A percentile compares a stretch with the other conserved stretches of the same genome.
These are phyloP conservation scores for Phorcus lineatus DNA, from an alignment of 2,888 invertebrate genomes.

Conservation along the genomic window DNA sequence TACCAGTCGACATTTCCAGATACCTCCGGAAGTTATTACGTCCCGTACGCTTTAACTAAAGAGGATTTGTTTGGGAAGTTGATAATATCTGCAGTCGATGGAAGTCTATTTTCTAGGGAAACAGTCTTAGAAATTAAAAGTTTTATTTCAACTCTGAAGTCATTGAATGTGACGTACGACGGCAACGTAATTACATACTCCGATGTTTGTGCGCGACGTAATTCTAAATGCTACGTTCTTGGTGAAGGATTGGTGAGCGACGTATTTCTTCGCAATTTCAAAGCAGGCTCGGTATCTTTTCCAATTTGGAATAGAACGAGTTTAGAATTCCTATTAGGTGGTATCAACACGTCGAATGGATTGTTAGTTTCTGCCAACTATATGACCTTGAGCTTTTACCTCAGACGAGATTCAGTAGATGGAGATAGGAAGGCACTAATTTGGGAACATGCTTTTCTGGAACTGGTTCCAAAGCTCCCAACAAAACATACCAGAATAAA, in stretches of 20 bases:
- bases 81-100: not conserved
- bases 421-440: not conserved
- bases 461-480: not conserved
- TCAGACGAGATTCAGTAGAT: not conserved
- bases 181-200: not conserved
- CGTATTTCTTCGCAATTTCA: not conserved
- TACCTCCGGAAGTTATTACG: not conserved
- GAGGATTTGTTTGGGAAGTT: not conserved
- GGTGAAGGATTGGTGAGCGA: not conserved
- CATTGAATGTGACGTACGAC: not conserved
- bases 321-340: not conserved
- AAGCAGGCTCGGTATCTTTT: not conserved
- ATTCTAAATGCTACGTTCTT: not conserved
- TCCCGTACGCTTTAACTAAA: not conserved
- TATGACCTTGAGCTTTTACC: not conserved
- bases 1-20: not conserved
- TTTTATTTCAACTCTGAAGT: not conserved
- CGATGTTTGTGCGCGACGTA: not conserved
- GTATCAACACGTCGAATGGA: not conserved
- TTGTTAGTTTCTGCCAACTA: not conserved
- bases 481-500: not conserved
- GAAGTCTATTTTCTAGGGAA: not conserved
- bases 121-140: not conserved
- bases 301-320: not conserved
- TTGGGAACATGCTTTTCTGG: not conserved